phyloP scores from a whole-genome alignment of 2,113 vertebrate species.

The Pelobates fuscus region DNA sequence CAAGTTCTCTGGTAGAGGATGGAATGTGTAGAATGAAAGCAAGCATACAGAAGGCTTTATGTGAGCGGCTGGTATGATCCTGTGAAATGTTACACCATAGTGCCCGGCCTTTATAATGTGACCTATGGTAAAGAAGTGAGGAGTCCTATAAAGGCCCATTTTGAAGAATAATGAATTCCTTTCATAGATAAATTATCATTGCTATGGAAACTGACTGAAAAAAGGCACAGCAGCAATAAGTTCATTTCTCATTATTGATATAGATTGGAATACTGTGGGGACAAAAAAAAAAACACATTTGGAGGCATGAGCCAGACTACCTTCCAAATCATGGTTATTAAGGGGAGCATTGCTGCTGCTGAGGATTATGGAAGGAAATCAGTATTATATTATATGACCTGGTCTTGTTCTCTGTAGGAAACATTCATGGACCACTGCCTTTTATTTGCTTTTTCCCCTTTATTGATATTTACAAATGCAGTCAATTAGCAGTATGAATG shows the following conservation, averaged over 20 bases:
- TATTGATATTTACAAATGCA: constrained; percentile 41
- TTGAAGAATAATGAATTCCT: constrained; percentile 47
- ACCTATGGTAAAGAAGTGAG: constrained; percentile 41
- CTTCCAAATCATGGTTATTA: constrained; percentile 37
- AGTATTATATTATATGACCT: background rate
- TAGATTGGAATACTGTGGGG: constrained; percentile 11
- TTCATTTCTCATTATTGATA: constrained; percentile 35
- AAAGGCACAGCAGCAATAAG: constrained; percentile 34
- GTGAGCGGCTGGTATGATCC: constrained; percentile 38
- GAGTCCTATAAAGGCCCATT: constrained; percentile 33
- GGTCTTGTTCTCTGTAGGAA: constrained; percentile 3
- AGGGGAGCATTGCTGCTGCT: constrained; percentile 12
- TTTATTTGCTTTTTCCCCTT: constrained; percentile 21
- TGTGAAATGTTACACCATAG: constrained; percentile 63
- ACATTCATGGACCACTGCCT: constrained; percentile 21
- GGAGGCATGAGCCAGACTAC: constrained; percentile 14
- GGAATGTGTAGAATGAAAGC: constrained; percentile 26
- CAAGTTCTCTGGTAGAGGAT: background rate
- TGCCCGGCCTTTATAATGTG: constrained; percentile 45
- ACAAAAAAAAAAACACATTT: constrained; percentile 24
- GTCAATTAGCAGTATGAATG: too few relatives aligned
- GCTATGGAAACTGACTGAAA: constrained; percentile 44
- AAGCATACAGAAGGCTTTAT: constrained; percentile 38
- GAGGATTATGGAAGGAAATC: constrained; percentile 33
- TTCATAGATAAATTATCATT: constrained; percentile 50